Evolutionary conservation across 2,113 vertebrate species (phyloP), one percentile per base, ranked within the genome.

Genomic region (Serinus canaria): DNA sequence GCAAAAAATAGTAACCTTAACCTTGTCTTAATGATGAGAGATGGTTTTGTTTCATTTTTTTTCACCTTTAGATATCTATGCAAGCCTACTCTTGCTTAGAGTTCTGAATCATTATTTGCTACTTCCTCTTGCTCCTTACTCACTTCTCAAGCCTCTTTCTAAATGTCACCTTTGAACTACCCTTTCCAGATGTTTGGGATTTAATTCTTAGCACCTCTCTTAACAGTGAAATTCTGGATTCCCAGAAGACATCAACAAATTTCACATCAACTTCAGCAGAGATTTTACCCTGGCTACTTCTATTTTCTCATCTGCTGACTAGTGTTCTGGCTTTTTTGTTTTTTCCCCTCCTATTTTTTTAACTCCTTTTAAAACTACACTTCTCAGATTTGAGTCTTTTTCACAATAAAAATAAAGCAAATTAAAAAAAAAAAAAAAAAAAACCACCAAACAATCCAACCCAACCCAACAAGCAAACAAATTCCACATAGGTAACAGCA

Each of bases 1-100:
- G 62, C 73, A 94, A 88, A 83, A 94, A 94, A 83, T 46, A 92
- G 25, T 94, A 82, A 84, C 83, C 81, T 92, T 91, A 87, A 83
- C 67, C 39, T 87, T 80, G n/a, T 89, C 81, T 83, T 73, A 47
- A 63, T 73, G 46, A 94, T 74, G 62, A 91, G 41, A 92, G 63
- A 53, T 8, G 15, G 33, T 63, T 89, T 91, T 73, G 23, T 85
- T 78, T 85, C 23, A 47, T 92, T 91, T 89, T 94, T 89, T 67
- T 56, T 22, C 91, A 89, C 63, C 28, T 95, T 82, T 44, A 87
- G 49, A 86, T 94, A 84, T 68, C 43, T 60, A 4, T 82, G 33
- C 84, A 87, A 95, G 91, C 72, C 70, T 79, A 35, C 15, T 79
- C 87, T 90, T 92, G 77, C 62, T 92, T 82, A 55, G 18, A 73